A percentile compares a stretch with the other conserved stretches of the same genome.
These are phyloP conservation scores for Anguilla marmorata DNA, from an alignment of 2,797 vertebrate species.

Conservation along the genomic window DNA sequence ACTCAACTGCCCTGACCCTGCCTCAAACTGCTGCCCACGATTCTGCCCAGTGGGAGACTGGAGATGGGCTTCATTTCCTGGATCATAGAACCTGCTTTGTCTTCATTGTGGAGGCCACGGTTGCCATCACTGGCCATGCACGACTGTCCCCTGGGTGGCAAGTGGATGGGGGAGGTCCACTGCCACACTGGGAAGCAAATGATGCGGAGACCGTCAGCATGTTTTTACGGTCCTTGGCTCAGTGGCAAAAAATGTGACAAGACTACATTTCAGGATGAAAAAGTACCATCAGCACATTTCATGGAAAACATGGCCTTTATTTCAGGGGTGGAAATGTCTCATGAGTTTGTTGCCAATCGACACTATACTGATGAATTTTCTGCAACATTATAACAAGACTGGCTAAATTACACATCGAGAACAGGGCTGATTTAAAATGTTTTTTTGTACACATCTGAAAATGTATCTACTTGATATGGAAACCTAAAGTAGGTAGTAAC, in stretches of 20 bases:
- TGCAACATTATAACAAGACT: background rate
- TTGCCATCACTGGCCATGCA: constrained; percentile 9
- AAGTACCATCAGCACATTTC: background rate
- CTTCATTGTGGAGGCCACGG: constrained; percentile 15
- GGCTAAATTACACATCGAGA: background rate
- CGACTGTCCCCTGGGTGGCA: constrained; percentile 1
- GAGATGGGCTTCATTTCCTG: constrained; percentile 3
- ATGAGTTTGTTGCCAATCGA: background rate
- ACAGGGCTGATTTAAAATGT: background rate
- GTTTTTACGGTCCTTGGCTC: background rate
- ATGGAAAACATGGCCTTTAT: background rate
- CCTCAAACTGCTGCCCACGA: constrained; percentile 4
- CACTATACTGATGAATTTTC: background rate
- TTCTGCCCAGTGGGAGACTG: background rate
- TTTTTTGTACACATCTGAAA: background rate
- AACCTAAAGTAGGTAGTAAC: background rate
- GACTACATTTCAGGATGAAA: background rate
- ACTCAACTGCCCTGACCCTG: background rate
- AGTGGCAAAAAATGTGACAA: constrained; percentile 3
- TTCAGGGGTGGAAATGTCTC: background rate
- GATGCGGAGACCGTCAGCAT: background rate
- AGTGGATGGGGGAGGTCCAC: background rate
- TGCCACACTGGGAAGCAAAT: background rate
- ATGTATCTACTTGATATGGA: background rate
- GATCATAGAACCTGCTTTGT: constrained; percentile 12